Evolutionary conservation across 2,113 vertebrate genomes (phyloP).

Genomic region (Circaetus cinerascens): DNA sequence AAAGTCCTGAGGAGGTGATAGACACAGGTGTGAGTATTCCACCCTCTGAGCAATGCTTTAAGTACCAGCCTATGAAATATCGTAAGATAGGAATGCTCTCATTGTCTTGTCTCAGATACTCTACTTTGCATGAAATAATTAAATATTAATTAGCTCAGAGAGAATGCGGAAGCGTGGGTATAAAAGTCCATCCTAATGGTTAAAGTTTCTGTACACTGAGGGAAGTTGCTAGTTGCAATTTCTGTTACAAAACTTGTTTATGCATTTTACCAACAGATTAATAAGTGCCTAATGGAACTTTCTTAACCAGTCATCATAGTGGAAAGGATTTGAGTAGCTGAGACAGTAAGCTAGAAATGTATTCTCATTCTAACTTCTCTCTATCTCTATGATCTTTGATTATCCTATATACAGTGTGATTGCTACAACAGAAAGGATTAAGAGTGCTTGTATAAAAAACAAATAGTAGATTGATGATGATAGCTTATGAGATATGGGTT

Average conservation of each 20-base stretch:
- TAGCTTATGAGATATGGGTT: background rate
- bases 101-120: background rate
- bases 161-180: background rate
- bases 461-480: background rate
- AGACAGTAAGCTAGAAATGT: background rate
- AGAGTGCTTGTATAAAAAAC: background rate
- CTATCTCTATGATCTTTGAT: background rate
- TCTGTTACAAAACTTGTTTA: background rate
- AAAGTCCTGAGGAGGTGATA: background rate
- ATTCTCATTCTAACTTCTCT: background rate
- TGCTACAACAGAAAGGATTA: background rate
- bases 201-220: background rate
- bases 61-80: background rate
- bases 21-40: background rate
- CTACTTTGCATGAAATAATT: background rate
- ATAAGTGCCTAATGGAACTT: background rate
- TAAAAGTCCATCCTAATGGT: background rate
- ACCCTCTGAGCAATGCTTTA: background rate
- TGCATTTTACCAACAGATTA: background rate
- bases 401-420: background rate
- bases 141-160: background rate
- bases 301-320: background rate
- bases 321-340: background rate
- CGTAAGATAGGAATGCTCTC: background rate
- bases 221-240: background rate